Conservation (phyloP, 2,888 invertebrate species). For the Eustalomyia histrio region DNA sequence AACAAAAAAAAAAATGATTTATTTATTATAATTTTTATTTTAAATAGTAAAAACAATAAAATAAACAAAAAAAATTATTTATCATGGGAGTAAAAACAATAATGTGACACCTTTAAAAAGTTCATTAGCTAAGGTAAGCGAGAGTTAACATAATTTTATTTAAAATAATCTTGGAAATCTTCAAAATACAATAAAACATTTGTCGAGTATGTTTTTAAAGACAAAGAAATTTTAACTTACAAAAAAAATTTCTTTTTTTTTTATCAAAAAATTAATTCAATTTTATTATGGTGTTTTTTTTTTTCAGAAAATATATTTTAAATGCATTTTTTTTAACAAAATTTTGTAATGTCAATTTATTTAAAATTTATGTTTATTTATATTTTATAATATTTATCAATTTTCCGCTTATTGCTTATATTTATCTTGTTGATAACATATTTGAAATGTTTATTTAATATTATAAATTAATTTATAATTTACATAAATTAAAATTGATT, state of each 20-base stretch:
- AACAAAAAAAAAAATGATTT: background rate
- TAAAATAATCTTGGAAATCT: too few species aligned
- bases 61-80: background rate
- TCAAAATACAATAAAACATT: too few species aligned
- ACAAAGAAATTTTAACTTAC: too few species aligned
- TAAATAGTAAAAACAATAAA: background rate
- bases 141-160: too few species aligned
- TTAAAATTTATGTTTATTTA: conserved; percentile 49
- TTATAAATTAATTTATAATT: conserved; percentile 59
- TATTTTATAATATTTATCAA: conserved; percentile 40
- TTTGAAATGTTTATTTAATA: conserved; percentile 46
- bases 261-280: background rate
- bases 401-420: conserved; percentile 29
- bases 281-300: background rate
- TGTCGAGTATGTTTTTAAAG: too few species aligned
- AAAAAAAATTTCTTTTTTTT: too few species aligned
- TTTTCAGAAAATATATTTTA: background rate
- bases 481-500: conserved; percentile 51
- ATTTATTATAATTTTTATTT: background rate
- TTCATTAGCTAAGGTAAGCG: too few species aligned
- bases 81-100: background rate
- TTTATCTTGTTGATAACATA: conserved; percentile 4
- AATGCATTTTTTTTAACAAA: background rate
- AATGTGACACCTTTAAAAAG: too few species aligned
- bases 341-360: conserved; percentile 37